Percentiles rank a stretch among this genome's conserved stretches.
These are phyloP conservation scores for Petrocephalus sullivani DNA, from an alignment of 2,797 vertebrate species.

Conservation along the genomic window DNA sequence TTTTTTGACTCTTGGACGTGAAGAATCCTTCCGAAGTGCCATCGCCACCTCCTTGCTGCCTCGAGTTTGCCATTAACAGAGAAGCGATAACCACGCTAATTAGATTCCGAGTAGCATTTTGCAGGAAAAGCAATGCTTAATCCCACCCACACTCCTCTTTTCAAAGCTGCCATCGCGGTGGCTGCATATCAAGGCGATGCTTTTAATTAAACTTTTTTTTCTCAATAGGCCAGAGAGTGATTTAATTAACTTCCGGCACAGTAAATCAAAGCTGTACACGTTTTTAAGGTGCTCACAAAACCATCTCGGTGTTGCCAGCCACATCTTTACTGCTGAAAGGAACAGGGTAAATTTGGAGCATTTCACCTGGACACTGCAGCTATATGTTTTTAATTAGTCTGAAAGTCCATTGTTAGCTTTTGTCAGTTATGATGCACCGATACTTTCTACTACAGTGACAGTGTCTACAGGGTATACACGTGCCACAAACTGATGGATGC, in stretches of 20 bases:
- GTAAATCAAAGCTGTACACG: background rate
- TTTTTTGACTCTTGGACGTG: background rate
- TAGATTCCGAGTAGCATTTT: slow-evolving; percentile 3
- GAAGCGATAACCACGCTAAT: slow-evolving; percentile 16
- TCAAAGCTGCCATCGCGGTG: background rate
- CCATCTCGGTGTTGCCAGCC: background rate
- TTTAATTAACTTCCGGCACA: slow-evolving; percentile 16
- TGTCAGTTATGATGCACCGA: background rate
- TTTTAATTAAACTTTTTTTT: slow-evolving; percentile 14
- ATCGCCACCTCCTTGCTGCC: background rate
- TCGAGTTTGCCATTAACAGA: background rate
- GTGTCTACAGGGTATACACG: background rate
- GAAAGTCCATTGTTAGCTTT: background rate
- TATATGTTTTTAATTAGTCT: background rate
- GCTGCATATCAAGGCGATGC: background rate
- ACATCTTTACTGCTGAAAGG: background rate
- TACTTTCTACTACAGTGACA: background rate
- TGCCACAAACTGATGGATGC: background rate
- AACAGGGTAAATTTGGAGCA: background rate
- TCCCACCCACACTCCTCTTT: slow-evolving; percentile 2
- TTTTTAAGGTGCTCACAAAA: background rate
- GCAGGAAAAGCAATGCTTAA: slow-evolving; percentile 9
- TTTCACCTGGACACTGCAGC: background rate
- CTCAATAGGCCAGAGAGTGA: background rate
- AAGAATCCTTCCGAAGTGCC: background rate